A percentile compares a stretch with the other conserved stretches of the same genome.
Evolutionary conservation across 2,888 invertebrate species (phyloP).

Genomic region (Bimastos eiseni): DNA sequence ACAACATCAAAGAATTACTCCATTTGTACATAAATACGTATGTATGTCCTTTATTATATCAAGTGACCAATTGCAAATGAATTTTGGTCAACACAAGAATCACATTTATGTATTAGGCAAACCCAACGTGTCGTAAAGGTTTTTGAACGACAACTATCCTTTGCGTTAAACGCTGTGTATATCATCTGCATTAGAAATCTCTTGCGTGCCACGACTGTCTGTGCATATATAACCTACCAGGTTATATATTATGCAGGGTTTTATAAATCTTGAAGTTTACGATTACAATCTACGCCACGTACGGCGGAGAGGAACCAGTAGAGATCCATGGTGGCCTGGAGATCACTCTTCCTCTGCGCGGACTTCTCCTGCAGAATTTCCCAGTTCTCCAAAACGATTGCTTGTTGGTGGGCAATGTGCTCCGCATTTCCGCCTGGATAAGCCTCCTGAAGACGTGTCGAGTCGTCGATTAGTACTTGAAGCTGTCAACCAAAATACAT

Average conservation of each 20-base stretch:
- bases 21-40: background rate
- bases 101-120: no score
- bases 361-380: slow-evolving; percentile 79
- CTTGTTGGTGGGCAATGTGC: slow-evolving; percentile 85
- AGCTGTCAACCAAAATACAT: slow-evolving; percentile 47
- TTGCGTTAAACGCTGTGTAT: no score
- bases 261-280: background rate
- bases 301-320: slow-evolving; percentile 84
- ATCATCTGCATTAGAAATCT: no score
- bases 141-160: no score
- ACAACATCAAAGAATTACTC: background rate
- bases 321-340: slow-evolving; percentile 84
- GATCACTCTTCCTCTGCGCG: slow-evolving; percentile 75
- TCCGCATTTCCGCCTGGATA: slow-evolving; percentile 90
- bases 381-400: slow-evolving; percentile 84
- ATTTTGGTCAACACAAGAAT: no score
- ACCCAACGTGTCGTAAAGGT: no score
- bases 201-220: no score
- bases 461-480: slow-evolving; percentile 86
- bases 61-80: no score
- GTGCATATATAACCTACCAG: no score
- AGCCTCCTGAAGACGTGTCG: slow-evolving; percentile 77
- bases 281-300: slow-evolving; percentile 23
- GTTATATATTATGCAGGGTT: no score
- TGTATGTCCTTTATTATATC: no score